Base-by-base conservation (phyloP, 2,888 invertebrate genomes). In the Aporophyla lueneburgensis region DNA sequence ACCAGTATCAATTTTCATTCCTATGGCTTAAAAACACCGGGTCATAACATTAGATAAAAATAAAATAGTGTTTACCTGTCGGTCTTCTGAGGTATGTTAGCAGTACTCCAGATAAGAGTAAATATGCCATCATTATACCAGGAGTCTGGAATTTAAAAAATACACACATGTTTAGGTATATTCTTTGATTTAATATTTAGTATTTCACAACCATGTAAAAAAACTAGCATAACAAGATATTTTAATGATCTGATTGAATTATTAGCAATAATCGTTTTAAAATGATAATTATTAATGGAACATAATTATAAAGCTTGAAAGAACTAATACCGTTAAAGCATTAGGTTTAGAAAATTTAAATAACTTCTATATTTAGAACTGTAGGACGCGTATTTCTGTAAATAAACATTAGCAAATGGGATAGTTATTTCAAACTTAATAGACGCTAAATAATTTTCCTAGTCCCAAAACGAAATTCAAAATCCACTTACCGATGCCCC, bases 1-100 rank as follows among this genome's bases (percentile, higher is more conserved):
- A n/a, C n/a, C n/a, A n/a, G n/a, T n/a, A n/a, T n/a, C n/a, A n/a
- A n/a, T n/a, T n/a, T n/a, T n/a, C n/a, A n/a, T n/a, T n/a, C n/a
- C n/a, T n/a, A n/a, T n/a, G n/a, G n/a, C n/a, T n/a, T n/a, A n/a
- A n/a, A n/a, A n/a, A n/a, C n/a, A n/a, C n/a, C n/a, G n/a, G n/a
- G n/a, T n/a, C n/a, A n/a, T 16, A 40, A 16, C 0, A n/a, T 62
- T 40, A 40, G 5, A 19, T 24, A 1, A 24, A 27, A 56, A 56
- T n/a, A 24, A 14, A 27, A 27, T 21, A 58, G n/a, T 33, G n/a
- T 5, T 82, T 78, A 95, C 98, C 99, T 81, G 99, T 98, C 0
- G 99, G 99, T 88, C 98, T 97, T 84, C 99, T 97, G 74, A 99
- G 95, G 90, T 98, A 98, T 0, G 99, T 99, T 74, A 99, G 95